Percentiles rank a stretch among this genome's conserved stretches.
phyloP scores from a whole-genome alignment of 2,113 vertebrate species.

The Urocynchramus pylzowi region DNA sequence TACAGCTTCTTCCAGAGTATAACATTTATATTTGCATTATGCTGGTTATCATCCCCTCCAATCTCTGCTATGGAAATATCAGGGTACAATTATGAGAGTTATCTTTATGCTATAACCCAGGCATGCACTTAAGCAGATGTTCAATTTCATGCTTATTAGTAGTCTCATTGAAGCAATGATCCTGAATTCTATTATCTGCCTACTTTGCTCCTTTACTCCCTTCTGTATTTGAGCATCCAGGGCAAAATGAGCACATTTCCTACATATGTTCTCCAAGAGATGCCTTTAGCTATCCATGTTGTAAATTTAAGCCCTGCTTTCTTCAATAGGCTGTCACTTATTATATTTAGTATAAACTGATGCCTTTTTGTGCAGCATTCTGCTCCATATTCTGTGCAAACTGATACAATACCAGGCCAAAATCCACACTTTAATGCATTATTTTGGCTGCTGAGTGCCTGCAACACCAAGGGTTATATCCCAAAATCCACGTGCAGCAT shows the following conservation, averaged over 20 bases:
- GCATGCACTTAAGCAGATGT: slow-evolving; percentile 51
- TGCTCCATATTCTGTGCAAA: neutral
- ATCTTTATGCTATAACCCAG: slow-evolving; percentile 36
- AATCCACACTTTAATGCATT: neutral
- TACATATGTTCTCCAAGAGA: neutral
- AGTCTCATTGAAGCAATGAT: neutral
- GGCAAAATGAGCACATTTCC: neutral
- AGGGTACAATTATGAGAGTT: slow-evolving; percentile 24
- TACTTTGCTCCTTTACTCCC: neutral
- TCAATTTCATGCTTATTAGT: slow-evolving; percentile 45
- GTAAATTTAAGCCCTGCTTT: neutral
- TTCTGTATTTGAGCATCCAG: neutral
- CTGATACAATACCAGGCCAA: neutral
- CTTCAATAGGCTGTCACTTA: neutral
- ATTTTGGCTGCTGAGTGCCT: neutral
- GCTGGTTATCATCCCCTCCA: neutral
- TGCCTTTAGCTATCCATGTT: neutral
- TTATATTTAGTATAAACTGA: neutral
- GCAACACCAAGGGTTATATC: too few species aligned
- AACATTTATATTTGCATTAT: slow-evolving; percentile 26
- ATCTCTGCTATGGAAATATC: slow-evolving; percentile 17
- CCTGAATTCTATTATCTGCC: slow-evolving; percentile 12
- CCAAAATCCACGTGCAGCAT: neutral
- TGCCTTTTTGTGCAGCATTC: neutral
- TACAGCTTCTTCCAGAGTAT: neutral